A percentile compares a stretch with the other conserved stretches of the same genome.
phyloP scores from a whole-genome alignment of 2,113 vertebrate species.

The Glaucomys volans region DNA sequence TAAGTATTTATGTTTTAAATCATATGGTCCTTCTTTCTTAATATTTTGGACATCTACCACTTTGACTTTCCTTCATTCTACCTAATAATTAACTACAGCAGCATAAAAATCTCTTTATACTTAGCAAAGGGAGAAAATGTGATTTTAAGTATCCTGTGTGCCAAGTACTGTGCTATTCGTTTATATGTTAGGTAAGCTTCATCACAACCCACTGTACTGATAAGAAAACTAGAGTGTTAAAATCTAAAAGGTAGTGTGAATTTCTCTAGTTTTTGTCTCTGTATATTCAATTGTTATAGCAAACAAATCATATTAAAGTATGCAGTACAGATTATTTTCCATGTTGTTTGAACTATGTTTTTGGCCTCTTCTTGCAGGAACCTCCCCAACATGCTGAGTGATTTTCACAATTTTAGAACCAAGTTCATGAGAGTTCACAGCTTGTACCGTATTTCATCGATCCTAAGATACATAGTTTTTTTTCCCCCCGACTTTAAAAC shows the following conservation, averaged over 20 bases:
- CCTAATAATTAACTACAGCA: not conserved
- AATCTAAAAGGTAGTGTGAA: not conserved
- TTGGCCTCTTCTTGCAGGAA: constrained; percentile 70
- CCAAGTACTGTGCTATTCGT: not conserved
- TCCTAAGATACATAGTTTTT: constrained; percentile 28
- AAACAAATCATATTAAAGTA: constrained; percentile 72
- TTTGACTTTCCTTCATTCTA: not conserved
- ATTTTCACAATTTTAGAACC: constrained; percentile 73
- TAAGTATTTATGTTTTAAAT: constrained; percentile 50
- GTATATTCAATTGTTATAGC: constrained; percentile 56
- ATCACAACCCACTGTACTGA: constrained; percentile 18
- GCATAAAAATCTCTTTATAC: constrained; percentile 1
- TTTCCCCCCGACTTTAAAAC: constrained; percentile 31
- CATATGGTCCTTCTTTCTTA: constrained; percentile 55
- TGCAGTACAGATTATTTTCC: constrained; percentile 71
- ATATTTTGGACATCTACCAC: constrained; percentile 51
- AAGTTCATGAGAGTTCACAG: constrained; percentile 74
- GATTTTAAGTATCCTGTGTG: not conserved
- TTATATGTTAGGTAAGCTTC: not conserved
- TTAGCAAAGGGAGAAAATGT: not conserved
- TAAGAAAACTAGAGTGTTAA: constrained; percentile 21
- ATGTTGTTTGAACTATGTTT: constrained; percentile 65
- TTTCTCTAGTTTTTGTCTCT: not conserved
- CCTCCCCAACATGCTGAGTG: constrained; percentile 70
- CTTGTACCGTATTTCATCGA: constrained; percentile 72